phyloP scores from a whole-genome alignment of 1,140 invertebrate species.

The Stegodyphus dumicola region DNA sequence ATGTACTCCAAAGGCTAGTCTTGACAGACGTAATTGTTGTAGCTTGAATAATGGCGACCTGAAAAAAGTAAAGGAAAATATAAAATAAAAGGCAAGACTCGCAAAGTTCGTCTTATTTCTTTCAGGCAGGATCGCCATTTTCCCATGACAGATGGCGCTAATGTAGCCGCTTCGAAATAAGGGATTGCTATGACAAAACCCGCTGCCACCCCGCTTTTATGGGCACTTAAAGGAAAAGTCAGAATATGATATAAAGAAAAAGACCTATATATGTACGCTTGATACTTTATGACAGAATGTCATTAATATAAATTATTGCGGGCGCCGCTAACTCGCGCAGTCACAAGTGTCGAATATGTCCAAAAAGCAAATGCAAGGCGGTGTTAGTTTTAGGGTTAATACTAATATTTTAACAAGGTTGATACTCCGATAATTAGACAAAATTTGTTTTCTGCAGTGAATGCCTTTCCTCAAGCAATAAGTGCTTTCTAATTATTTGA shows the following conservation, averaged over 20 bases:
- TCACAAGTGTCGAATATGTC: too few species aligned
- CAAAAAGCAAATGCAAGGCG: too few species aligned
- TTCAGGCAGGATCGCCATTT: conserved; percentile 25
- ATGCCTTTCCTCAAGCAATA: too few species aligned
- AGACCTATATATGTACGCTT: too few species aligned
- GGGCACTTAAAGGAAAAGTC: conserved; percentile 49
- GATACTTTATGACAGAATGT: too few species aligned
- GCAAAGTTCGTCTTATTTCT: conserved; percentile 22
- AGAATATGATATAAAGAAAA: conserved; percentile 6
- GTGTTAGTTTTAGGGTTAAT: too few species aligned
- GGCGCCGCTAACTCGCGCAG: too few species aligned
- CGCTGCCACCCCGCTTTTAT: conserved; percentile 39
- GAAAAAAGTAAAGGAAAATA: conserved; percentile 16
- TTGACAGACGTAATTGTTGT: conserved; percentile 54
- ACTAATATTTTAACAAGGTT: too few species aligned
- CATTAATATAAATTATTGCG: too few species aligned
- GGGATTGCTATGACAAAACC: conserved; percentile 50
- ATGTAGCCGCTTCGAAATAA: conserved; percentile 51
- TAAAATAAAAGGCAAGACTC: not conserved
- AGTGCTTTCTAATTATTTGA: too few species aligned
- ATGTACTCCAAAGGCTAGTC: conserved; percentile 13
- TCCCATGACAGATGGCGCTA: conserved; percentile 52
- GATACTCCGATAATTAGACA: too few species aligned
- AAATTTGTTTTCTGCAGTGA: too few species aligned
- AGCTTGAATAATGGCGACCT: conserved; percentile 47